These are phyloP conservation scores for Tachyglossus aculeatus DNA, from an alignment of 2,797 vertebrate genomes.

Conservation along the genomic window DNA sequence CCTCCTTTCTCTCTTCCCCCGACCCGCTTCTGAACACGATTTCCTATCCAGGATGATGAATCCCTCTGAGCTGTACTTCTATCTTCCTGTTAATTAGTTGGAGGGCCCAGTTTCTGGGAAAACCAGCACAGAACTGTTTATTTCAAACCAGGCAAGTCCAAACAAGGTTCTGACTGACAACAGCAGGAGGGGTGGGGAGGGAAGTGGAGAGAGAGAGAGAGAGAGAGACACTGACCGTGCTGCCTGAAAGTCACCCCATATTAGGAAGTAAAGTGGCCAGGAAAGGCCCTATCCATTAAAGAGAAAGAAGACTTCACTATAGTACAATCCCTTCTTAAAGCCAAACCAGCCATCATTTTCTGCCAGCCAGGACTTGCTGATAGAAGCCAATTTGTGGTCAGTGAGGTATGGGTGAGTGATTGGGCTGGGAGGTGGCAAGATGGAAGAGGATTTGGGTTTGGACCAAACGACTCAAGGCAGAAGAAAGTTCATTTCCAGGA, in stretches of 20 bases:
- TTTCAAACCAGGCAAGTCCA: slow-evolving; percentile 25
- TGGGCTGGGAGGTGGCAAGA: not conserved
- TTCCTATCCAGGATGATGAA: fast-evolving
- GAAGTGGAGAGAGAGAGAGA: no score
- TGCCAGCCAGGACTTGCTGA: slow-evolving; percentile 3
- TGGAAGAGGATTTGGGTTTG: not conserved
- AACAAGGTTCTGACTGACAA: not conserved
- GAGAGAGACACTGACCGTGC: no score
- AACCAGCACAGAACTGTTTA: slow-evolving; percentile 22
- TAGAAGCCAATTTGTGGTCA: slow-evolving; percentile 17
- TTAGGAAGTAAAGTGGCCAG: no score
- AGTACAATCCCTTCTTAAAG: no score
- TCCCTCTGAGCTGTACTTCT: not conserved
- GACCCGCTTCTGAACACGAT: not conserved
- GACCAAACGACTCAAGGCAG: no score
- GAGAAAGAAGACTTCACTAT: not conserved
- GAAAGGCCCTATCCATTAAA: not conserved
- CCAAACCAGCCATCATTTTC: slow-evolving; percentile 12
- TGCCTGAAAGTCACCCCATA: fast-evolving
- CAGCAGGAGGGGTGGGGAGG: no score
- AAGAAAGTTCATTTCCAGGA: no score
- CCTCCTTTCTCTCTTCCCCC: not conserved
- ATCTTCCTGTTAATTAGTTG: slow-evolving; percentile 18
- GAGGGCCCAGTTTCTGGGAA: slow-evolving; percentile 11
- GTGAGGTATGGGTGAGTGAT: not conserved